A percentile compares a stretch with the other conserved stretches of the same genome.
These are phyloP conservation scores for Pomacea canaliculata DNA, from an alignment of 2,888 invertebrate species.

Conservation along the genomic window DNA sequence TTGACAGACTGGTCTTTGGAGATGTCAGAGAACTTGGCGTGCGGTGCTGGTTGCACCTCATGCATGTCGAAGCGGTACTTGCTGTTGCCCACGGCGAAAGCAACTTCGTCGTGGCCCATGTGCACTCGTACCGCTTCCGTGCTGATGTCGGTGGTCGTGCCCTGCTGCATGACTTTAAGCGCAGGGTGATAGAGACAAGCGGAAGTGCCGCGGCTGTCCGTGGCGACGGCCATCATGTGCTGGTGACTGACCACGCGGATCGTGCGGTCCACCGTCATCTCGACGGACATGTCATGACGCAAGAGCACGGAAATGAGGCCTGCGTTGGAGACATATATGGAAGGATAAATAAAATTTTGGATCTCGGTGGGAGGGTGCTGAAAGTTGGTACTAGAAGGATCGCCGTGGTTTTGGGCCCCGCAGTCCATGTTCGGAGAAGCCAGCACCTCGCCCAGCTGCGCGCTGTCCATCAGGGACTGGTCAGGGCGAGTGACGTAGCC, in stretches of 20 bases:
- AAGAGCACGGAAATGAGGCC: constrained; percentile 69
- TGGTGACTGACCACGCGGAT: constrained; percentile 69
- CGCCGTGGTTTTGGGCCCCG: constrained; percentile 1
- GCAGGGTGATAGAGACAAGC: constrained; percentile 68
- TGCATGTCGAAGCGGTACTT: constrained; percentile 58
- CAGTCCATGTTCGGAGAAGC: constrained; percentile 9
- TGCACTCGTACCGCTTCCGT: constrained; percentile 57
- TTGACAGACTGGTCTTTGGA: constrained; percentile 64
- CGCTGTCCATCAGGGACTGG: constrained; percentile 11
- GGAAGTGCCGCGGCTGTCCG: constrained; percentile 63
- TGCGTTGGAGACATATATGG: constrained; percentile 67
- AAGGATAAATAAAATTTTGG: constrained; percentile 55
- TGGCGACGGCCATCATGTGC: constrained; percentile 66
- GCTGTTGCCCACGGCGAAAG: constrained; percentile 55
- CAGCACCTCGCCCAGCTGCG: background rate
- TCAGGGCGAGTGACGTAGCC: constrained; percentile 25
- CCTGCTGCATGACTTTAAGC: constrained; percentile 68
- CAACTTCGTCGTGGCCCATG: constrained; percentile 53
- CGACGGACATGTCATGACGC: constrained; percentile 67
- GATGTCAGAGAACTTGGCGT: constrained; percentile 59
- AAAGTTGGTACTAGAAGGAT: background rate
- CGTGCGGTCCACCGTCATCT: constrained; percentile 69
- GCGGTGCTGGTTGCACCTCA: constrained; percentile 45
- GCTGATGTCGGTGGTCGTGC: constrained; percentile 66
- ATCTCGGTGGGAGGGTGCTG: constrained; percentile 9